Percentiles rank a stretch among this genome's conserved stretches.
phyloP scores from a whole-genome alignment of 1,140 invertebrate genomes.

The Caerostris extrusa region DNA sequence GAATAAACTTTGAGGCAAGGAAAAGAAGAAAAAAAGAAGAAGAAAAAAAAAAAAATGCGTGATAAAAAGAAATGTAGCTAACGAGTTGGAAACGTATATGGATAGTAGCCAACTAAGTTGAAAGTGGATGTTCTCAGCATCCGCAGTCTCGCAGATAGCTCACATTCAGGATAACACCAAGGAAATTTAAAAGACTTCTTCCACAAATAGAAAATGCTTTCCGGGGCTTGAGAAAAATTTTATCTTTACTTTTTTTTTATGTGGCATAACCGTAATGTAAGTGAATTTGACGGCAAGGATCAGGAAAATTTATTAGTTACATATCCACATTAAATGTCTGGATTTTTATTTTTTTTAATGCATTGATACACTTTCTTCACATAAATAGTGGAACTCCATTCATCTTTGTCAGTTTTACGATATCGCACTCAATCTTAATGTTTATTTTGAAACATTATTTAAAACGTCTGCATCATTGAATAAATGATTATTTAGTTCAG shows the following conservation, averaged over 20 bases:
- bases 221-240: background rate
- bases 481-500: too few species aligned
- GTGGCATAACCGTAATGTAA: background rate
- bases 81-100: conserved; percentile 45
- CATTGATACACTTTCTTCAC: too few species aligned
- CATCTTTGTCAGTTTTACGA: too few species aligned
- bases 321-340: too few species aligned
- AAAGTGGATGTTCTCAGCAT: conserved; percentile 25
- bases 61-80: conserved; percentile 17
- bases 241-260: background rate
- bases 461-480: too few species aligned
- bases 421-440: too few species aligned
- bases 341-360: too few species aligned
- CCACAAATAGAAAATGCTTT: background rate
- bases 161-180: conserved; percentile 22
- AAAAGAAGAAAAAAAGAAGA: background rate
- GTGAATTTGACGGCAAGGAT: too few species aligned
- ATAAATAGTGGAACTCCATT: too few species aligned
- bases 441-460: too few species aligned
- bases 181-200: background rate
- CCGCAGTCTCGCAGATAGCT: conserved; percentile 23
- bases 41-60: background rate
- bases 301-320: too few species aligned
- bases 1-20: background rate
- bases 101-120: conserved; percentile 26